A percentile compares a stretch with the other conserved stretches of the same genome.
These are phyloP conservation scores for Herminia tarsipennalis DNA, from an alignment of 2,888 invertebrate genomes.

Conservation along the genomic window DNA sequence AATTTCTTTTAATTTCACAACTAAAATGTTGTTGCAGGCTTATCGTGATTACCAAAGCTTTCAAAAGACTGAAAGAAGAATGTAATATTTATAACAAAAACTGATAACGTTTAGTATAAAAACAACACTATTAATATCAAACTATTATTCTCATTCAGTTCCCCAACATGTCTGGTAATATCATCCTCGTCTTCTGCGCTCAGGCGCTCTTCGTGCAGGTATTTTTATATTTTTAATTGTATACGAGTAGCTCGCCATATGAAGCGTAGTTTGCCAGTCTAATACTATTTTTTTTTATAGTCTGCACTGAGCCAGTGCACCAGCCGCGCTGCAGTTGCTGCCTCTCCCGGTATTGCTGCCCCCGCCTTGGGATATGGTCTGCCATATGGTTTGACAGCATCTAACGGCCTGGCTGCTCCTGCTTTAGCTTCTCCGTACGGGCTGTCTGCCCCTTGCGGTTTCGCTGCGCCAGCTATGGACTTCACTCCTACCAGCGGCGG, in stretches of 20 bases:
- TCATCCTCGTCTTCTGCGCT: slow-evolving; percentile 22
- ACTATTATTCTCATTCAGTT: background rate
- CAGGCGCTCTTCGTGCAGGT: slow-evolving; percentile 28
- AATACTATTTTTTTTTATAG: slow-evolving; percentile 14
- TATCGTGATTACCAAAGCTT: too few relatives aligned
- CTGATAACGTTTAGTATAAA: background rate
- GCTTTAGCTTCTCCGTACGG: too few relatives aligned
- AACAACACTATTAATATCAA: background rate
- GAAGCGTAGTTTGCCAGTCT: too few relatives aligned
- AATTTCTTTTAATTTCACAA: too few relatives aligned
- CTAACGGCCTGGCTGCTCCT: slow-evolving; percentile 13
- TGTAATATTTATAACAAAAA: too few relatives aligned
- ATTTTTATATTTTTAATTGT: background rate
- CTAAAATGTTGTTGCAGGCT: too few relatives aligned
- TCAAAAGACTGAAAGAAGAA: too few relatives aligned
- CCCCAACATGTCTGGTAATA: slow-evolving; percentile 25
- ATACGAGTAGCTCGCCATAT: too few relatives aligned
- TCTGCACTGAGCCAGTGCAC: slow-evolving; percentile 26
- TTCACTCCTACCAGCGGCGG: slow-evolving; percentile 38
- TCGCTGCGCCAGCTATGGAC: slow-evolving; percentile 18
- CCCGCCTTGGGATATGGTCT: too few relatives aligned
- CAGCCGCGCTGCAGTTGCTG: slow-evolving; percentile 13
- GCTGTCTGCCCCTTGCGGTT: too few relatives aligned
- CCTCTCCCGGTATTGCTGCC: slow-evolving; percentile 5
- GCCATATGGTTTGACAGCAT: slow-evolving; percentile 41